Conservation (phyloP, 2,797 vertebrate genomes). For the Cephalopachus bancanus region DNA sequence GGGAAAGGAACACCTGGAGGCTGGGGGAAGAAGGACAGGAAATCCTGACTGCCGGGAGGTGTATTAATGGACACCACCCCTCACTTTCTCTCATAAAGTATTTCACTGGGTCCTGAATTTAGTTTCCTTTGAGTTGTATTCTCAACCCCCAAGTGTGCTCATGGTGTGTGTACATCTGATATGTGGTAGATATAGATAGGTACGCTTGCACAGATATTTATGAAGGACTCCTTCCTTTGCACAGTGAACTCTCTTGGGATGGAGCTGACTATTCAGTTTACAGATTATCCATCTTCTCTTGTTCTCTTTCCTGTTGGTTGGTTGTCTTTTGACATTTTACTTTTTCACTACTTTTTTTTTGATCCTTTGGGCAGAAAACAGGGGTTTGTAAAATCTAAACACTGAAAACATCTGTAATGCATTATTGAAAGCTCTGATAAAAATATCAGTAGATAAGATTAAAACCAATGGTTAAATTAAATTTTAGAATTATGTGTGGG, state of each 20-base stretch:
- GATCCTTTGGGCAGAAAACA: conserved; percentile 32
- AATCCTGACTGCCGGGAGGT: no score
- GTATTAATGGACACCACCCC: no score
- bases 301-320: not conserved
- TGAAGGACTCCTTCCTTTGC: not conserved
- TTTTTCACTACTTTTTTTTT: not conserved
- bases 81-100: not conserved
- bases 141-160: not conserved
- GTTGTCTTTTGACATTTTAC: not conserved
- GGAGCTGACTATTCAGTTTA: not conserved
- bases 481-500: conserved; percentile 3
- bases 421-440: not conserved
- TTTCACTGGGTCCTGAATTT: accelerated
- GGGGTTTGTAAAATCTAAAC: not conserved
- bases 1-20: not conserved
- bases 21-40: no score
- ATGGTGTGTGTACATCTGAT: accelerated
- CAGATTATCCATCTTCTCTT: no score
- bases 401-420: not conserved
- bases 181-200: accelerated
- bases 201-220: accelerated
- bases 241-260: not conserved
- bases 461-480: not conserved
- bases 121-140: not conserved
- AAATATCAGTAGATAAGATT: not conserved